A percentile compares a stretch with the other conserved stretches of the same genome.
These are phyloP conservation scores for Prionailurus viverrinus DNA, from an alignment of 2,113 vertebrate genomes.

Conservation along the genomic window DNA sequence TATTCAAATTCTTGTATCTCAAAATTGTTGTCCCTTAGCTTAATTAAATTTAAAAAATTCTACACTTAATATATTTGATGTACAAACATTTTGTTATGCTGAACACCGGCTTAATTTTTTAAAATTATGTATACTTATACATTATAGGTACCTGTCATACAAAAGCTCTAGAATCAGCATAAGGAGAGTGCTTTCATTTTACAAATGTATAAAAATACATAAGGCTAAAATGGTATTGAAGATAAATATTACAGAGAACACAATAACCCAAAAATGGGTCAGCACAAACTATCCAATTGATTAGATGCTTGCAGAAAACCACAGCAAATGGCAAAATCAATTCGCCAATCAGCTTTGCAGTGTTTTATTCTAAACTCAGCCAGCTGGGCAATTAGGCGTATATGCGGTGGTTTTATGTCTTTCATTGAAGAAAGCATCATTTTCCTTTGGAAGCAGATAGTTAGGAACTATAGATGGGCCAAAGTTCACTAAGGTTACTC, in stretches of 20 bases:
- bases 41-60: slow-evolving; percentile 57
- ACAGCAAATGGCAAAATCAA: slow-evolving; percentile 87
- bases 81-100: slow-evolving; percentile 41
- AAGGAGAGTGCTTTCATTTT: slow-evolving; percentile 64
- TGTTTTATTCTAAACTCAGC: slow-evolving; percentile 83
- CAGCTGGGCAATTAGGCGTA: slow-evolving; percentile 82
- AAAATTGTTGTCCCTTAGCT: slow-evolving; percentile 4
- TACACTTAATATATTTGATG: background rate
- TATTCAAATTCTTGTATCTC: slow-evolving; percentile 52
- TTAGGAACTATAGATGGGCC: slow-evolving; percentile 65
- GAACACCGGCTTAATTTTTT: slow-evolving; percentile 52
- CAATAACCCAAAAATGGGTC: slow-evolving; percentile 82
- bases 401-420: slow-evolving; percentile 82
- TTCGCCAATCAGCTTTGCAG: slow-evolving; percentile 84
- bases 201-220: slow-evolving; percentile 69
- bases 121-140: slow-evolving; percentile 53
- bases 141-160: slow-evolving; percentile 54
- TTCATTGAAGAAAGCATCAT: slow-evolving; percentile 83
- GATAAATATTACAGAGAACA: slow-evolving; percentile 82
- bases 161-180: slow-evolving; percentile 61
- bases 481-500: slow-evolving; percentile 73
- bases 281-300: slow-evolving; percentile 84
- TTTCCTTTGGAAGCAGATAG: slow-evolving; percentile 79
- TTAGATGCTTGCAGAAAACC: slow-evolving; percentile 86
- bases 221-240: slow-evolving; percentile 62